Evolutionary conservation across 2,113 vertebrate species (phyloP).

Genomic region (Casuarius casuarius): DNA sequence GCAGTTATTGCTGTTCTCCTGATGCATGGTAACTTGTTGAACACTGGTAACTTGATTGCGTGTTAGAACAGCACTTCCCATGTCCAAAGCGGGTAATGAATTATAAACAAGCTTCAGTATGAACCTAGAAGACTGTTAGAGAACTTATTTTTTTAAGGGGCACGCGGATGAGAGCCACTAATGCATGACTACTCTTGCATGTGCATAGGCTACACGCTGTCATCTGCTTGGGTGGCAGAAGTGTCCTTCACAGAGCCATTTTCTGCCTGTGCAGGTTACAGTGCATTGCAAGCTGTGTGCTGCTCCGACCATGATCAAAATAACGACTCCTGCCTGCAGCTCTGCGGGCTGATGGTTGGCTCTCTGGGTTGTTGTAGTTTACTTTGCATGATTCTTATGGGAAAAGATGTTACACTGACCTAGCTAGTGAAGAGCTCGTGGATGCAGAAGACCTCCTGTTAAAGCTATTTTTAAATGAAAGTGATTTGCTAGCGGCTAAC

Average conservation of each 20-base stretch:
- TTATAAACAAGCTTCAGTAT: not conserved
- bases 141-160: not conserved
- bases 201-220: not conserved
- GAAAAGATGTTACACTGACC: not conserved
- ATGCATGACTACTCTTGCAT: constrained; percentile 35
- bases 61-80: not conserved
- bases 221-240: not conserved
- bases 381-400: constrained; percentile 30
- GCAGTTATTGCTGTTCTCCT: not conserved
- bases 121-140: not conserved
- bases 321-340: constrained; percentile 9
- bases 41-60: not conserved
- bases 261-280: not conserved
- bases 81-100: not conserved
- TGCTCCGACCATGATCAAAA: not conserved
- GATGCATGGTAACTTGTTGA: rapidly evolving
- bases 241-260: not conserved
- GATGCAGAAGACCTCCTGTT: not conserved
- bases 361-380: not conserved
- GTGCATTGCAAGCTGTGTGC: not conserved
- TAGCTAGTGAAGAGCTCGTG: not conserved
- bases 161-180: not conserved
- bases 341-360: not conserved
- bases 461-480: not conserved
- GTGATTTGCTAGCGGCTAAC: not conserved